Base-by-base conservation (phyloP, 2,797 vertebrate species). In the Nasua narica region DNA sequence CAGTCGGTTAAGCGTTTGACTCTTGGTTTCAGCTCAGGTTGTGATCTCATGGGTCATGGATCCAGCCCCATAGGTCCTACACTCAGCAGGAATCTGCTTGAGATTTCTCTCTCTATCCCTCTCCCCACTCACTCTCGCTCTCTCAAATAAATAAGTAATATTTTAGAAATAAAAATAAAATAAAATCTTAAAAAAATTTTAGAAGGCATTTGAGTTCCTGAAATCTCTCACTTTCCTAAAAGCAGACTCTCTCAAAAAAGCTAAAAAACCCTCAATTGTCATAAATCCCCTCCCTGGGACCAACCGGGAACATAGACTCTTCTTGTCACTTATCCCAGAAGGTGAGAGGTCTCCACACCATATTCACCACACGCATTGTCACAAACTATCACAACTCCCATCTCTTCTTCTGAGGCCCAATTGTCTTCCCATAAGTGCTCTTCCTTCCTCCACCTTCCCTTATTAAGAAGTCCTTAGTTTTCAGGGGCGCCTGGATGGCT, bases 221-320 rank as follows among this genome's bases (percentile, higher is more conserved):
- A 93, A 87, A 95, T 76, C 11, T 90, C 67, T 90, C 35, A 52
- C 60, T 46, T 87, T 67, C 37, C 43, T 90, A 69, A 92, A 90
- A 84, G 62, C n/a, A 60, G 27, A 56, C 19, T 25, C 40, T 69
- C 7, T 40, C 69, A 40, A 37, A 90, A 58, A 15, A 88, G 48
- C 19, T 81, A 58, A 58, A 27, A 78, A 58, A 27, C 67, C 15
- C 11, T 50, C n/a, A 60, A 2, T 48, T n/a, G 50, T 78, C 40
- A 58, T 76, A 87, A 78, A 62, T 46, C 60, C 60, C 70, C 29
- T 84, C 43, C 43, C 27, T 9, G 6, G 35, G 43, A 62, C 50
- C 83, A 50, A 65, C 18, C 27, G 67, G 65, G 32, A 48, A 54
- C n/a, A 85, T 0, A 10, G 56, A 79, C 23, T 85, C 43, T 94